Base-by-base conservation (phyloP, 2,888 invertebrate genomes). In the Athalia cordata region DNA sequence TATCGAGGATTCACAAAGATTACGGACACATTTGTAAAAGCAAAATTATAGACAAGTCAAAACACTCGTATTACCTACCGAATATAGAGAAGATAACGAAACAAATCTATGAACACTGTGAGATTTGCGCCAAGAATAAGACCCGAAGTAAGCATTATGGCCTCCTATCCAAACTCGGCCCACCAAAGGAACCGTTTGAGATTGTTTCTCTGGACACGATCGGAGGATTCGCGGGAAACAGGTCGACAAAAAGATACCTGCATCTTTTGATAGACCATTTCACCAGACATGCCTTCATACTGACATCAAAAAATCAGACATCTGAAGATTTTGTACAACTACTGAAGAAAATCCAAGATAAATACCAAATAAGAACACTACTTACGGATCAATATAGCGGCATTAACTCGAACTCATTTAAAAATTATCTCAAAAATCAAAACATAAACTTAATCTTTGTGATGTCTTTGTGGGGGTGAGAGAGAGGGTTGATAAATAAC, bases 381-480 rank as follows among this genome's bases (percentile, higher is more conserved):
- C 77, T 83, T 59, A 78, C 81, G 9, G 83, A 82, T 68, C 81
- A 82, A 77, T 83, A 83, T 68, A 77, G 79, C 50, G 82, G 83
- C 55, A 79, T 82, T 29, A 83, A 81, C 52, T 84, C 83, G 47
- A 79, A 78, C 13, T 50, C 78, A 77, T 81, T 84, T 43, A 82
- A 84, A 61, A 77, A 79, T 57, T 82, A 78, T 79, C 61, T 82
- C 61, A 68, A 81, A 75, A 68, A 76, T 43, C 65, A 80, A 79
- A 78, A 79, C 50, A 82, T 84, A 50, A 77, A 78, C 47, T 64
- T 81, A 70, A 80, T 82, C 11, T n/a, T n/a, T n/a, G n/a, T n/a
- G n/a, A n/a, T n/a, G n/a, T n/a, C n/a, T n/a, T n/a, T n/a, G n/a
- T n/a, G n/a, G n/a, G n/a, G n/a, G n/a, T n/a, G n/a, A n/a, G n/a